phyloP scores from a whole-genome alignment of 1,140 invertebrate genomes.

The Vollenhovia emeryi region DNA sequence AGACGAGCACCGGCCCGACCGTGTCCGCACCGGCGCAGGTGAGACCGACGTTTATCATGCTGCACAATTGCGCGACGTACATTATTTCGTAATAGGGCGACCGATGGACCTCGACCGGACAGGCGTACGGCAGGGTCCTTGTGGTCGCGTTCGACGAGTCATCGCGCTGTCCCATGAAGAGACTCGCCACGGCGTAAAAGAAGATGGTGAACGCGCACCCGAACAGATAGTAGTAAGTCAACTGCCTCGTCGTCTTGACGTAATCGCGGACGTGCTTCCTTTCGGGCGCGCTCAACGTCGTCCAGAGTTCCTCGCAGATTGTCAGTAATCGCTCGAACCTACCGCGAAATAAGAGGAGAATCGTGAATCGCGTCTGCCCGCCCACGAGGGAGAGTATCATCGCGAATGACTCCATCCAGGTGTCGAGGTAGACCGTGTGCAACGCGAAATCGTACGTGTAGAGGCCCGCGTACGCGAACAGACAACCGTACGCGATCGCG shows the following conservation, averaged over 20 bases:
- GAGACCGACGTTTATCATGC: slow-evolving; percentile 59
- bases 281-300: slow-evolving; percentile 39
- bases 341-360: slow-evolving; percentile 52
- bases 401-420: slow-evolving; percentile 59
- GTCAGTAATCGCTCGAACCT: slow-evolving; percentile 61
- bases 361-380: slow-evolving; percentile 65
- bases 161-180: slow-evolving; percentile 37
- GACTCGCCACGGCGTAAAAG: slow-evolving; percentile 62
- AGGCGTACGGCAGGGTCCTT: slow-evolving; percentile 65
- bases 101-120: slow-evolving; percentile 52
- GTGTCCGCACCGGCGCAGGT: slow-evolving; percentile 68
- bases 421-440: slow-evolving; percentile 29
- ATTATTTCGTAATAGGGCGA: slow-evolving; percentile 72
- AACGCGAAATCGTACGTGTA: slow-evolving; percentile 62
- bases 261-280: slow-evolving; percentile 56
- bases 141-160: background rate
- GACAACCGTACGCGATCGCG: slow-evolving; percentile 42
- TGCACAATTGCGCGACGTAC: slow-evolving; percentile 59
- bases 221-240: slow-evolving; percentile 68
- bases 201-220: slow-evolving; percentile 68
- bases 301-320: slow-evolving; percentile 66
- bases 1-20: slow-evolving; percentile 62
- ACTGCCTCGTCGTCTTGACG: slow-evolving; percentile 47
- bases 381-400: slow-evolving; percentile 69
- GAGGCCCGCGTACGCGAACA: slow-evolving; percentile 51